Evolutionary conservation across 2,113 vertebrate species (phyloP).

Genomic region (Grammomys dolichurus): DNA sequence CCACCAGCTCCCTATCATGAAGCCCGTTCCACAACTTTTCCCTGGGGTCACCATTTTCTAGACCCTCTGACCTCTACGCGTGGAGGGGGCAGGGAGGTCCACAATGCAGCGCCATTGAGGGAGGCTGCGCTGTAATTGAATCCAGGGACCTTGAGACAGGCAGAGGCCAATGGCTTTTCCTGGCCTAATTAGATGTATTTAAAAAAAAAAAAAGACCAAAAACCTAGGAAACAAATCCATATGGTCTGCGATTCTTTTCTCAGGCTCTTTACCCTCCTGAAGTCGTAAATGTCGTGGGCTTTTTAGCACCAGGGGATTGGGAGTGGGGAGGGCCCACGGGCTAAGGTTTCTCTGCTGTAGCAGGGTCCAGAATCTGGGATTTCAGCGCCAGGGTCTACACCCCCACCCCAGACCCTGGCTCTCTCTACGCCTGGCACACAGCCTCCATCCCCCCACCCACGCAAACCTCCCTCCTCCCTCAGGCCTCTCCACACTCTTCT

Average conservation of each 20-base stretch:
- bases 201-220: background rate
- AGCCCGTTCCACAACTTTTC: background rate
- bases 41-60: background rate
- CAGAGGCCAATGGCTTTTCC: conserved; percentile 72
- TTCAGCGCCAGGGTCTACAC: conserved; percentile 28
- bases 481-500: background rate
- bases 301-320: conserved; percentile 74
- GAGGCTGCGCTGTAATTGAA: conserved; percentile 70
- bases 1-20: accelerated
- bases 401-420: background rate
- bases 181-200: conserved; percentile 74
- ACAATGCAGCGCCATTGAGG: background rate
- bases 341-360: conserved; percentile 73
- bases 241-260: conserved; percentile 79
- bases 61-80: background rate
- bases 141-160: conserved; percentile 72
- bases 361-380: conserved; percentile 43
- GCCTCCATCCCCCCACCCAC: conserved; percentile 41
- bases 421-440: conserved; percentile 53
- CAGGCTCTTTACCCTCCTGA: conserved; percentile 82
- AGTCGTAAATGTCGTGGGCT: conserved; percentile 82
- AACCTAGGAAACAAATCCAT: conserved; percentile 82
- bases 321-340: conserved; percentile 18
- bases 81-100: background rate
- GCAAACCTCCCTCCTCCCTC: background rate